Base-by-base conservation (phyloP, 2,888 invertebrate species). In the Diabrotica balteata region DNA sequence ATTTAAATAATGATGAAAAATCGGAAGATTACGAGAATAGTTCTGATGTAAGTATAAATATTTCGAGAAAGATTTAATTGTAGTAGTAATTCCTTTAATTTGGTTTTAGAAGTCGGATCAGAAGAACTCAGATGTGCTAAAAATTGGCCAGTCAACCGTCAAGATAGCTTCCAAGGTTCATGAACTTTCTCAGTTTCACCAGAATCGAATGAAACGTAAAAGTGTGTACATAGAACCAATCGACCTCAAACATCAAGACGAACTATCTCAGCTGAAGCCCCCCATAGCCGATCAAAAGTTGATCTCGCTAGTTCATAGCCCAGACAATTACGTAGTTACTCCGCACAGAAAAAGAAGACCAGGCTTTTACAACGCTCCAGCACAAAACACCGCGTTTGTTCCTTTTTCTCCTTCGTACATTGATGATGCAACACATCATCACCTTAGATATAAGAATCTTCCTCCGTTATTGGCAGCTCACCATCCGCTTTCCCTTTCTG, bases 311-410 rank as follows among this genome's bases (percentile, higher is more conserved):
- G 90, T 91, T 59, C 91, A 90, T 79, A 91, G 92, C 66, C 92
- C 93, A 0, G 88, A 88, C 59, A 93, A 93, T 82, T 94, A 94
- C 80, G 93, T 94, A 52, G 94, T 95, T 32, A 94, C 94, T 46
- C 94, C 94, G 9, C 94, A 94, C 85, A 86, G 94, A 76, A 95
- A 94, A 85, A 87, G 94, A 81, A 87, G 94, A 81, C 94, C 94
- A 0, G 94, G 94, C 60, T 95, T 95, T 79, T 93, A 94, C 82
- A 94, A 94, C 80, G 92, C 94, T 47, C 94, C 94, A 22, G 92
- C 93, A 72, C 94, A 94, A 81, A 94, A 94, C 84, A 93, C 93
- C 70, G 93, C 94, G 50, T 94, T 94, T 80, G 93, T 94, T 73
- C 93, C 94, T 68, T 93, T 93, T 81, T 90, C 90, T 75, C 91